Evolutionary conservation across 2,888 invertebrate genomes (phyloP).

Genomic region (Suillia variegata): DNA sequence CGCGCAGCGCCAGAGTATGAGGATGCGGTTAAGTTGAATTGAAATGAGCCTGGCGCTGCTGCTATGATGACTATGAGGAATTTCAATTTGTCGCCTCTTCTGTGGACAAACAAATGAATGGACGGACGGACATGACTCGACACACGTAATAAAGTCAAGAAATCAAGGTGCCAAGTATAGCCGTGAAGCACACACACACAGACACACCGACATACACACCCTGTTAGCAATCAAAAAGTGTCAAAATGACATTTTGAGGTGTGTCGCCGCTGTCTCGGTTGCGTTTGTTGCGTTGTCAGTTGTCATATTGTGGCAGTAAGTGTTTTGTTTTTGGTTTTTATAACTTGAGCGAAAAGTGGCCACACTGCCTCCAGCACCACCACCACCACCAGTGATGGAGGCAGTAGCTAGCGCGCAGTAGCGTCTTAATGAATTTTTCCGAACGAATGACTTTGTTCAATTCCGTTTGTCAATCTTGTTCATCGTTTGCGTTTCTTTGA

Average conservation of each 20-base stretch:
- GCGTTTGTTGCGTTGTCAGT: neutral
- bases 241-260: slow-evolving; percentile 27
- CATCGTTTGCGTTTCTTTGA: neutral
- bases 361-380: neutral
- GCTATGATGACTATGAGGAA: slow-evolving; percentile 47
- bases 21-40: too few relatives aligned
- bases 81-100: slow-evolving; percentile 43
- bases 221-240: slow-evolving; percentile 33
- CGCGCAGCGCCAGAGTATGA: too few relatives aligned
- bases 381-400: neutral
- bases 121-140: slow-evolving; percentile 9
- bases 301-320: slow-evolving; percentile 20
- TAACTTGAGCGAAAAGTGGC: slow-evolving; percentile 22
- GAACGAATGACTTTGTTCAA: slow-evolving; percentile 48
- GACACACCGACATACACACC: neutral
- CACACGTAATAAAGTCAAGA: neutral
- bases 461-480: slow-evolving; percentile 58
- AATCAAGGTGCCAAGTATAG: neutral
- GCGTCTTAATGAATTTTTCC: slow-evolving; percentile 51
- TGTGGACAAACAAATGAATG: too few relatives aligned
- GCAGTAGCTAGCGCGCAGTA: neutral
- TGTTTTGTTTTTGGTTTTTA: slow-evolving; percentile 32
- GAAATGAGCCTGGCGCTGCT: too few relatives aligned
- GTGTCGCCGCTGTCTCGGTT: slow-evolving; percentile 9
- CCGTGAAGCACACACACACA: neutral